Percentiles rank a stretch among this genome's conserved stretches.
phyloP scores from a whole-genome alignment of 2,113 vertebrate genomes.

The Alosa alosa region DNA sequence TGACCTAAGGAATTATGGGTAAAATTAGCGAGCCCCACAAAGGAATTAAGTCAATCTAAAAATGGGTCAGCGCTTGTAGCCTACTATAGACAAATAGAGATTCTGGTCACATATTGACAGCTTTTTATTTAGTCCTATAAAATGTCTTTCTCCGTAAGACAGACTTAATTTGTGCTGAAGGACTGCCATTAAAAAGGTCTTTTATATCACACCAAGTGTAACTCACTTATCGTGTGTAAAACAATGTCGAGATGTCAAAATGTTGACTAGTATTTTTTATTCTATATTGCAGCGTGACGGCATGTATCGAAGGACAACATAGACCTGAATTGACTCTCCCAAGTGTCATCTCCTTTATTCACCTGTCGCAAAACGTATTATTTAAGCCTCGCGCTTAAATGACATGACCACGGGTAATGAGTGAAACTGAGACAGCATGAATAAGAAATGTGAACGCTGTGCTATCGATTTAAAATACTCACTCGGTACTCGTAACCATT shows the following conservation, averaged over 20 bases:
- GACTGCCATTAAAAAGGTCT: no score
- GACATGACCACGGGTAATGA: slow-evolving; percentile 14
- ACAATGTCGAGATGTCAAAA: no score
- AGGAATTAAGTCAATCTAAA: neutral
- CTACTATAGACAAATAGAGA: neutral
- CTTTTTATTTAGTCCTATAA: neutral
- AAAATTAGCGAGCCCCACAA: neutral
- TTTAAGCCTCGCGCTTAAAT: neutral
- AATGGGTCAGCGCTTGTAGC: neutral
- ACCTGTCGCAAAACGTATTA: neutral
- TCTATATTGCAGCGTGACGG: neutral
- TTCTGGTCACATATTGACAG: neutral
- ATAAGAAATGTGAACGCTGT: slow-evolving; percentile 19
- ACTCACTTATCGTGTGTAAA: no score
- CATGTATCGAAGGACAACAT: neutral
- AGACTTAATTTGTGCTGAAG: neutral
- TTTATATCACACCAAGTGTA: no score
- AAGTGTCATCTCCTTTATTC: neutral
- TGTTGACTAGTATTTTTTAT: no score
- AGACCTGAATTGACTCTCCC: no score
- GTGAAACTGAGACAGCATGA: slow-evolving; percentile 19
- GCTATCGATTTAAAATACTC: slow-evolving; percentile 61
- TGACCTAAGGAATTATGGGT: neutral
- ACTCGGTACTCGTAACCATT: slow-evolving; percentile 67
- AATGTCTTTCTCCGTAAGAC: neutral